phyloP scores from a whole-genome alignment of 2,888 invertebrate species.

The Malthinus flaveolus region DNA sequence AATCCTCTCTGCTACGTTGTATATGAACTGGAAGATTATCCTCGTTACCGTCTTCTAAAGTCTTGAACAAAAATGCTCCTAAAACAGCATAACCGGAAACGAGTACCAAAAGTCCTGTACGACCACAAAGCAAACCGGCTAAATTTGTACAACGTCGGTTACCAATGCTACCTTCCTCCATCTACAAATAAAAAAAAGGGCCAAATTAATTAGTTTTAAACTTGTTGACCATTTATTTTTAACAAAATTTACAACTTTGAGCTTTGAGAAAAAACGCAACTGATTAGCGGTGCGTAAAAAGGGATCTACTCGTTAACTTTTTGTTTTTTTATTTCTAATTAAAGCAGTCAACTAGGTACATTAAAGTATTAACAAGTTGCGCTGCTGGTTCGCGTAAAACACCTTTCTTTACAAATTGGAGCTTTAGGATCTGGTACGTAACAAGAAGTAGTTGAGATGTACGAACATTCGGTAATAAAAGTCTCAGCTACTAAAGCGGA shows the following conservation, averaged over 20 bases:
- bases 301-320: too few relatives aligned
- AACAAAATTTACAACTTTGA: not conserved
- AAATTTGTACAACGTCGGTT: slow-evolving; percentile 34
- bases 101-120: slow-evolving; percentile 48
- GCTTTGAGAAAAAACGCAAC: not conserved
- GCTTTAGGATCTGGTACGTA: not conserved
- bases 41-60: slow-evolving; percentile 48
- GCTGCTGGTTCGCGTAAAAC: too few relatives aligned
- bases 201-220: not conserved
- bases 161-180: slow-evolving; percentile 41
- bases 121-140: slow-evolving; percentile 50
- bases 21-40: slow-evolving; percentile 39
- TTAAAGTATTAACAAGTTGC: too few relatives aligned
- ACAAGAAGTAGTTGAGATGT: too few relatives aligned
- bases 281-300: not conserved
- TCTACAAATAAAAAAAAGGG: slow-evolving; percentile 37
- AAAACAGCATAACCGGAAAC: slow-evolving; percentile 51
- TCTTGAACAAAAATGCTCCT: slow-evolving; percentile 51
- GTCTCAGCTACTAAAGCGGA: too few relatives aligned
- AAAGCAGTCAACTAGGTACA: too few relatives aligned
- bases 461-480: too few relatives aligned
- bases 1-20: slow-evolving; percentile 54
- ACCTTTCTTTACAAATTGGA: too few relatives aligned
- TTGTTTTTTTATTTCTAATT: too few relatives aligned
- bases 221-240: not conserved